A percentile compares a stretch with the other conserved stretches of the same genome.
Evolutionary conservation across 1,140 invertebrate species (phyloP).

Genomic region (Pteromalus puparum): DNA sequence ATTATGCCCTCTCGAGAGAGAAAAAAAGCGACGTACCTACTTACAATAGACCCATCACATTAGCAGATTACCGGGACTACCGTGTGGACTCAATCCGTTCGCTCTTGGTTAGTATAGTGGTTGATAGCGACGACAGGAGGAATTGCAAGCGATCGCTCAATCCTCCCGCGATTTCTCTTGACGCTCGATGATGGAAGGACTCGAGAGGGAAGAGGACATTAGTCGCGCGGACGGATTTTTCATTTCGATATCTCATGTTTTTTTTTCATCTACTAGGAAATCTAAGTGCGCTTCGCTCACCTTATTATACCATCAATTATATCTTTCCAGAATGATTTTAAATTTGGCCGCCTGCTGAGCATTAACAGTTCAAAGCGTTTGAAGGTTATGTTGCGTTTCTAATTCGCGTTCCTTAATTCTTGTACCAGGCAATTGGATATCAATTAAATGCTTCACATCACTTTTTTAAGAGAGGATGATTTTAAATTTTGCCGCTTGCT

Average conservation of each 20-base stretch:
- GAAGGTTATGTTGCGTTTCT: no score
- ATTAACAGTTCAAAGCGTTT: no score
- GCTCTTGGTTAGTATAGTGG: no score
- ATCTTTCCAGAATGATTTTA: no score
- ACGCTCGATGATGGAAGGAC: not conserved
- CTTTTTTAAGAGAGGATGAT: no score
- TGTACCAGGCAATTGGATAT: no score
- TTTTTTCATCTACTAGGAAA: not conserved
- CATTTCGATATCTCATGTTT: not conserved
- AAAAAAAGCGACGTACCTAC: constrained; percentile 12
- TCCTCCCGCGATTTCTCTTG: not conserved
- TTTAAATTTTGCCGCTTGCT: no score
- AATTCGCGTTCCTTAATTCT: no score
- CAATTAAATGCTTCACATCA: no score
- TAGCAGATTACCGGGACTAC: not conserved
- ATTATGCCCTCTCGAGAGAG: not conserved
- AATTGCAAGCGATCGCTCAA: constrained; percentile 33
- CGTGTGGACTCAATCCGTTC: not conserved
- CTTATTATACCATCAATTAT: no score
- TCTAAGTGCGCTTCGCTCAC: no score
- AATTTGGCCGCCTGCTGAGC: no score
- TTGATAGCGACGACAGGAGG: not conserved
- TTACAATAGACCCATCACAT: not conserved
- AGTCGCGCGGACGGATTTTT: constrained; percentile 22
- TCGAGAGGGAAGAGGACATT: not conserved